Base-by-base conservation (phyloP, 2,113 vertebrate genomes). In the Hiodon alosoides region DNA sequence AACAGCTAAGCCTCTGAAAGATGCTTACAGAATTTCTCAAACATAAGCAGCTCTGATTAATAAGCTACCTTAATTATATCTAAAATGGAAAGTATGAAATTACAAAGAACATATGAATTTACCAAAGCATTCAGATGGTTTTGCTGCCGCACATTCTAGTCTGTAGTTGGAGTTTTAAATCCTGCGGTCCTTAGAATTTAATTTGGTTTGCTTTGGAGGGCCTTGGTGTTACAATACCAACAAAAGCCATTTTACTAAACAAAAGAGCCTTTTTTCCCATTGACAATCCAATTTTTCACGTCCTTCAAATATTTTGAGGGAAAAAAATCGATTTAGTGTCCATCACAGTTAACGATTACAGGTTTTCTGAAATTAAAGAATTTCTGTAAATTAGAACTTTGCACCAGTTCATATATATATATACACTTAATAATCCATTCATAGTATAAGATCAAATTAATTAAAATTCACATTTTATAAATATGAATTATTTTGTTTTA, bases 401-500 rank as follows among this genome's bases (percentile, higher is more conserved):
- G 55, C 11, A 57, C 6, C 11, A 31, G 67, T 54, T 69, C 5
- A 55, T 4, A 9, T 55, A 17, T 17, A 60, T 16, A 53, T 64
- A 47, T 46, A 46, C 46, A 54, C 13, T 7, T 74, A 14, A 46
- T 14, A 31, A 31, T 31, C 31, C 31, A 58, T 59, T 58, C 4
- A 14, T n/a, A 58, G 3, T 6, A 6, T 58, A 59, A 14, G n/a
- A 48, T 58, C 60, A 71, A 60, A 60, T 71, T n/a, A 71, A 58
- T 74, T 51, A 16, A 53, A 4, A 61, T 73, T 16, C 9, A 52
- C 46, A 52, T 55, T 54, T 64, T 48, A 74, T n/a, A 67, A 61
- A 73, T 64, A 4, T 47, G 0, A 31, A 7, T 75, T 3, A 50
- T 76, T 83, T 14, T 13, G 64, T 74, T 85, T 62, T 86, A 96